A percentile compares a stretch with the other conserved stretches of the same genome.
Evolutionary conservation across 2,797 vertebrate species (phyloP).

Genomic region (Syngnathus acus): DNA sequence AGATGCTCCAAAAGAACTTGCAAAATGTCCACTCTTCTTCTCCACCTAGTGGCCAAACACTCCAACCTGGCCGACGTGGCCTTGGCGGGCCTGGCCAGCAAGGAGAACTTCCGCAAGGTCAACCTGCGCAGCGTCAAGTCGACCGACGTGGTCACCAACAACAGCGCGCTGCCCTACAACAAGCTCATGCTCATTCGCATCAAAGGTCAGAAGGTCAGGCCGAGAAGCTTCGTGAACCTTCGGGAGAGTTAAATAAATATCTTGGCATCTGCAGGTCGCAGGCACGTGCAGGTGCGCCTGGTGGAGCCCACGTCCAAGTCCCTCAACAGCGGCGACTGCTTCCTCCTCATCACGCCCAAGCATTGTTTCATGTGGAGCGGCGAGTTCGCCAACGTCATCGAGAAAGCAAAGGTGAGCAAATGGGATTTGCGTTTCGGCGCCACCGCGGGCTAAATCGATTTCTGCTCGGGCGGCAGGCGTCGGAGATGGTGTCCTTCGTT

Average conservation of each 20-base stretch:
- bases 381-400: conserved; percentile 78
- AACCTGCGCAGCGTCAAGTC: conserved; percentile 72
- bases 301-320: conserved; percentile 68
- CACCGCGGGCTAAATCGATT: neutral
- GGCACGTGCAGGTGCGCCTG: conserved; percentile 74
- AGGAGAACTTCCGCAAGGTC: conserved; percentile 77
- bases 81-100: conserved; percentile 75
- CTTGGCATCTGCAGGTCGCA: conserved; percentile 57
- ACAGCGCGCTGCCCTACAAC: conserved; percentile 72
- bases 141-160: conserved; percentile 75
- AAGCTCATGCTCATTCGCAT: conserved; percentile 79
- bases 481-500: conserved; percentile 74
- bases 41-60: conserved; percentile 72
- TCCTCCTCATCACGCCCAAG: conserved; percentile 72
- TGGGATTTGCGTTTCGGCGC: neutral
- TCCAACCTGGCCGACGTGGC: conserved; percentile 74
- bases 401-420: conserved; percentile 73
- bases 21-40: conserved; percentile 4
- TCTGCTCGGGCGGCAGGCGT: conserved; percentile 54
- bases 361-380: conserved; percentile 77
- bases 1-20: too few species aligned
- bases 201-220: conserved; percentile 65
- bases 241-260: too few species aligned
- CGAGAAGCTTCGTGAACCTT: too few species aligned
- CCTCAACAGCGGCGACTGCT: conserved; percentile 79